These are phyloP conservation scores for Pediacus dermestoides DNA, from an alignment of 2,888 invertebrate species.

Conservation along the genomic window DNA sequence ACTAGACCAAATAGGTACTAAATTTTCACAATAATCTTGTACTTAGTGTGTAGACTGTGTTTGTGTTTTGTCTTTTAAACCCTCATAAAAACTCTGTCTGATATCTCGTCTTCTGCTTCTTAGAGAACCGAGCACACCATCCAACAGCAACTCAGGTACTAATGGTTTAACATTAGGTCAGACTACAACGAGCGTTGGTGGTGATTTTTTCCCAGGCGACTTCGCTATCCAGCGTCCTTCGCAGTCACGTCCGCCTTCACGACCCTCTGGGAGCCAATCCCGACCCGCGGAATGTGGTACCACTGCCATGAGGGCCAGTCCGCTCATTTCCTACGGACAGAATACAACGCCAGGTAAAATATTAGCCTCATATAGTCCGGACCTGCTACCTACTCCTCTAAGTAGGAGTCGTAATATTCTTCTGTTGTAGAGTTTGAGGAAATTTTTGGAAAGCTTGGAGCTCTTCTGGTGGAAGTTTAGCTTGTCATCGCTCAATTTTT, in stretches of 20 bases:
- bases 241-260: slow-evolving; percentile 14
- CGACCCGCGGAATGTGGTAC: slow-evolving; percentile 44
- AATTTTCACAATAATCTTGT: no score
- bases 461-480: no score
- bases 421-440: no score
- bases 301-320: slow-evolving; percentile 52
- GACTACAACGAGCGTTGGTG: slow-evolving; percentile 10
- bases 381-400: no score
- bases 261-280: slow-evolving; percentile 8
- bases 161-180: slow-evolving; percentile 15
- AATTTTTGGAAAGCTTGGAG: no score
- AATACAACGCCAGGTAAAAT: slow-evolving; percentile 59
- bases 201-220: slow-evolving; percentile 38
- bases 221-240: slow-evolving; percentile 20
- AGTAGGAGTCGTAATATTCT: no score
- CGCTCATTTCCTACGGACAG: slow-evolving; percentile 59
- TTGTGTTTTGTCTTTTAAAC: no score
- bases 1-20: no score
- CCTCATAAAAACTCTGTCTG: no score
- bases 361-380: no score
- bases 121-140: slow-evolving; percentile 7
- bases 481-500: not conserved
- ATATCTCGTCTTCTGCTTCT: no score
- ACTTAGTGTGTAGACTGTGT: no score
- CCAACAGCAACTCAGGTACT: slow-evolving; percentile 11